These are phyloP conservation scores for Sericinus montela DNA, from an alignment of 2,888 invertebrate species.

Conservation along the genomic window DNA sequence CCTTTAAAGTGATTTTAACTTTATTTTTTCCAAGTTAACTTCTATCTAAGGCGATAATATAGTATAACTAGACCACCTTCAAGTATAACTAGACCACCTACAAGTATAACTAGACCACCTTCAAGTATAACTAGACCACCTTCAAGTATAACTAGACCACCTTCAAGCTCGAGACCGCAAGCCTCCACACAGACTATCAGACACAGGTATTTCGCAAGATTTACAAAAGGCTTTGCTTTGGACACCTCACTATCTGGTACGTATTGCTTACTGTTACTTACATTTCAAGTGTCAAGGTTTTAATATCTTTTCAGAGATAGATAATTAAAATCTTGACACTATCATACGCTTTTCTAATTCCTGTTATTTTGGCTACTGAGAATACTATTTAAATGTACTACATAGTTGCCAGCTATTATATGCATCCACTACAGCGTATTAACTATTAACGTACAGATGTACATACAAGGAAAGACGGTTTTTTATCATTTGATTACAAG, in stretches of 20 bases:
- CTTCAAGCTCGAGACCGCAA: background rate
- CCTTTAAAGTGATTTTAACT: background rate
- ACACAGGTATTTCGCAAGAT: slow-evolving; percentile 12
- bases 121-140: too few relatives aligned
- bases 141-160: too few relatives aligned
- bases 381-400: slow-evolving; percentile 26
- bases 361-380: slow-evolving; percentile 26
- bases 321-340: slow-evolving; percentile 22
- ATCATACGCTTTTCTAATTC: slow-evolving; percentile 23
- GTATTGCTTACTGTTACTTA: slow-evolving; percentile 28
- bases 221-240: slow-evolving; percentile 16
- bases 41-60: slow-evolving; percentile 9
- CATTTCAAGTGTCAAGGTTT: slow-evolving; percentile 13
- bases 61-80: slow-evolving; percentile 2
- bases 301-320: too few relatives aligned
- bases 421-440: slow-evolving; percentile 49
- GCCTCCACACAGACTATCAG: slow-evolving; percentile 3
- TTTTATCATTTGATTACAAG: background rate
- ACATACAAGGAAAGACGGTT: slow-evolving; percentile 12
- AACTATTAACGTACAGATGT: slow-evolving; percentile 47
- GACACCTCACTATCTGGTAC: slow-evolving; percentile 24
- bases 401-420: slow-evolving; percentile 27
- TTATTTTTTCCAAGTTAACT: background rate
- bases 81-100: too few relatives aligned
- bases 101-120: too few relatives aligned